These are phyloP conservation scores for Siderastrea siderea DNA, from an alignment of 92 coral and sea anemone genomes.

Conservation along the genomic window DNA sequence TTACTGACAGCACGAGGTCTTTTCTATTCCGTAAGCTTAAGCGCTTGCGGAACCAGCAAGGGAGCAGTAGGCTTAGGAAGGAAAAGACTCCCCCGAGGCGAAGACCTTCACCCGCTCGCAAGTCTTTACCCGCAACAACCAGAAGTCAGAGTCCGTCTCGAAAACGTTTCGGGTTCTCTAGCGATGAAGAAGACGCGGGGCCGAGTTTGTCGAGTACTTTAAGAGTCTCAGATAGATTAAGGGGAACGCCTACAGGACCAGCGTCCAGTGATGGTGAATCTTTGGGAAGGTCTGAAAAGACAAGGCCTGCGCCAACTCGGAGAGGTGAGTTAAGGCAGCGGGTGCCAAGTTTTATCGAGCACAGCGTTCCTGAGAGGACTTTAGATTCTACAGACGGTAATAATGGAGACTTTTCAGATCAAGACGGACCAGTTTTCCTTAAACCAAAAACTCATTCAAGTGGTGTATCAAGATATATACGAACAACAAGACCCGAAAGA, in stretches of 20 bases:
- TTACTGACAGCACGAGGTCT: constrained; percentile 84
- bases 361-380: constrained; percentile 25
- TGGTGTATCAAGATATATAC: constrained; percentile 5
- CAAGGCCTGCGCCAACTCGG: not conserved
- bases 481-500: not conserved
- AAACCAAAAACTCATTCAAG: constrained; percentile 1
- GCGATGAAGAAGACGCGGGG: constrained; percentile 92
- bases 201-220: constrained; percentile 39
- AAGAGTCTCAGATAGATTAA: constrained; percentile 59
- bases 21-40: constrained; percentile 85
- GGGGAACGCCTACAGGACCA: constrained; percentile 27
- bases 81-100: constrained; percentile 62
- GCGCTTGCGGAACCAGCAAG: constrained; percentile 58
- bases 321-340: constrained; percentile 20
- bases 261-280: not conserved
- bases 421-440: constrained; percentile 9
- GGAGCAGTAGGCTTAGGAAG: constrained; percentile 17
- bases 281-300: constrained; percentile 12
- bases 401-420: constrained; percentile 40
- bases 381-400: constrained; percentile 21
- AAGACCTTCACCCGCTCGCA: constrained; percentile 64
- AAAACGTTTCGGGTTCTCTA: constrained; percentile 94
- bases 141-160: constrained; percentile 82
- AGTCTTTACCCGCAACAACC: constrained; percentile 62
- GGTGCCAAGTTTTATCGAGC: constrained; percentile 33